Evolutionary conservation across 2,113 vertebrate genomes (phyloP).

Genomic region (Corythornis madagascariensis): DNA sequence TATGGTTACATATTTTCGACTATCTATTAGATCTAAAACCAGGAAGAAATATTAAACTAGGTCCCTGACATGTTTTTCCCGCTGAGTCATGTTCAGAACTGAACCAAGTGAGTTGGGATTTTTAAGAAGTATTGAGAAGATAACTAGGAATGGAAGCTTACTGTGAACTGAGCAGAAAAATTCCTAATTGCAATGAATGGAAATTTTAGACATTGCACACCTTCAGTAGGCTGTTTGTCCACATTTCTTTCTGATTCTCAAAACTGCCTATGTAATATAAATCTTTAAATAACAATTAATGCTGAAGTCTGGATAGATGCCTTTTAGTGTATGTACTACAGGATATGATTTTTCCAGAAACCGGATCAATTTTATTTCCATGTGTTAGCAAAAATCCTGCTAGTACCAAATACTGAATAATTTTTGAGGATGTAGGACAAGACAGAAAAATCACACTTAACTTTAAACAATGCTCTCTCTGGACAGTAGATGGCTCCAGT

Average conservation of each 20-base stretch:
- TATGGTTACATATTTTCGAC: rapidly evolving
- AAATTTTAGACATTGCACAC: not conserved
- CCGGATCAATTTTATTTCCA: not conserved
- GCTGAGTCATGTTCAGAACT: not conserved
- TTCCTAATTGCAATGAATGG: not conserved
- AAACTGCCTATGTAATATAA: not conserved
- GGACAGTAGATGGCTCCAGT: conserved; percentile 74
- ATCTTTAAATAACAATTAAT: not conserved
- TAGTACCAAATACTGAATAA: not conserved
- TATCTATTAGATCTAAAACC: not conserved
- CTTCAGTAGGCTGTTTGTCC: not conserved
- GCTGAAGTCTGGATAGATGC: not conserved
- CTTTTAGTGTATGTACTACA: not conserved
- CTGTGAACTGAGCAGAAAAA: not conserved
- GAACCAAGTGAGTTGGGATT: not conserved
- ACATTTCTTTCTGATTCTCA: not conserved
- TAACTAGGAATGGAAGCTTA: not conserved
- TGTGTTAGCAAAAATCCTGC: not conserved
- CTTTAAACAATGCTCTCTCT: not conserved
- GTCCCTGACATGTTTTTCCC: not conserved
- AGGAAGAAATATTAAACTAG: not conserved
- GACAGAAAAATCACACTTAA: not conserved
- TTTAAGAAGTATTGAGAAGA: not conserved
- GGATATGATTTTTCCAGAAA: not conserved
- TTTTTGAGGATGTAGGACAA: not conserved